Conservation (phyloP, 2,797 vertebrate species). For the Momotus momota region DNA sequence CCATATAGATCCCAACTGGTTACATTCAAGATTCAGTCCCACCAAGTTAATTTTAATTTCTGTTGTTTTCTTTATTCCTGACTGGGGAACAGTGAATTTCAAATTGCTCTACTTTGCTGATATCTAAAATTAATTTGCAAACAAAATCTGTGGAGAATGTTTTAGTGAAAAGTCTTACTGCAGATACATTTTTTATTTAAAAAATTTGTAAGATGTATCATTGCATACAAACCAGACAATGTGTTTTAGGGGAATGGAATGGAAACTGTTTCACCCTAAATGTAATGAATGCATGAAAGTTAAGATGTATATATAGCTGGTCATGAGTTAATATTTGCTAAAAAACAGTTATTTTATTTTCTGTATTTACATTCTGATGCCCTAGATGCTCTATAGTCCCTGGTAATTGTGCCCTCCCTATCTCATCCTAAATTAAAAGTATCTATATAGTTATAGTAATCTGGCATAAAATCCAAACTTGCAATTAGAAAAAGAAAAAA, state of each 20-base stretch:
- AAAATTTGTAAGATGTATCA: neutral
- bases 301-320: neutral
- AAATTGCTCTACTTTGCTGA: neutral
- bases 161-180: neutral
- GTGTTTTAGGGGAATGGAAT: neutral
- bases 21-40: neutral
- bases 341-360: neutral
- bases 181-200: neutral
- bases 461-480: neutral
- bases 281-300: neutral
- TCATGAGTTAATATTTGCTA: neutral
- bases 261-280: neutral
- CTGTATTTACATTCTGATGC: neutral
- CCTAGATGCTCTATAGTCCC: neutral
- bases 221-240: neutral
- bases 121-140: neutral
- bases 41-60: neutral
- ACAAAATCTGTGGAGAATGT: neutral
- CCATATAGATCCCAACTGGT: neutral
- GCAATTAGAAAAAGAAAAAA: neutral
- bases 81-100: neutral
- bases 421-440: rapidly evolving
- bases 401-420: neutral
- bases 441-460: neutral
- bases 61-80: neutral